Percentiles rank a stretch among this genome's conserved stretches.
Conservation (phyloP, 2,888 invertebrate genomes). For the Heliconius cydno region DNA sequence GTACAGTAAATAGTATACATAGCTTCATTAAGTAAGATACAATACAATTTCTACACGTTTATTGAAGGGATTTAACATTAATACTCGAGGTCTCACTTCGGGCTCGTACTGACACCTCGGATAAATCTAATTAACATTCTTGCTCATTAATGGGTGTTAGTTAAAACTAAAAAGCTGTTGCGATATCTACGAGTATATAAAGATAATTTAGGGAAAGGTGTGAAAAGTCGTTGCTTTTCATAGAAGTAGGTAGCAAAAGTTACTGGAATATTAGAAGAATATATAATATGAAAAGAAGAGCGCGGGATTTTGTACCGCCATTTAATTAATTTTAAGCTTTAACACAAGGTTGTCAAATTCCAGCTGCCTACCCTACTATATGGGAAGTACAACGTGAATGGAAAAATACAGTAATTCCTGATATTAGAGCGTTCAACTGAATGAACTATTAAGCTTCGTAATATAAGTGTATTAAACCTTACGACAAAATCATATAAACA, state of each 20-base stretch:
- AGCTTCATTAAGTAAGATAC: neutral
- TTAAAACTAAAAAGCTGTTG: constrained; percentile 13
- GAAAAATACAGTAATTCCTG: too few species aligned
- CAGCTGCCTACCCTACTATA: too few species aligned
- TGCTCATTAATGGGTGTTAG: constrained; percentile 1
- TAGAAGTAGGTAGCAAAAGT: neutral
- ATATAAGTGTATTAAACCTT: too few species aligned
- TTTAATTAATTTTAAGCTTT: too few species aligned
- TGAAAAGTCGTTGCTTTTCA: neutral
- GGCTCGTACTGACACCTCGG: constrained; percentile 1
- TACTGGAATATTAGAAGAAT: too few species aligned
- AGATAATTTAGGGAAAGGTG: neutral
- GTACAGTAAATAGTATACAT: too few species aligned
- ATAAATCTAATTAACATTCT: constrained; percentile 12
- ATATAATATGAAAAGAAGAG: too few species aligned
- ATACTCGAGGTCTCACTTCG: constrained; percentile 13
- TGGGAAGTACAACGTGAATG: too few species aligned
- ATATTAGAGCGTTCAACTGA: too few species aligned
- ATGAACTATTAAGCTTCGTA: too few species aligned
- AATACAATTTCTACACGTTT: constrained; percentile 1
- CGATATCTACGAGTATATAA: neutral
- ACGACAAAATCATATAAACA: neutral
- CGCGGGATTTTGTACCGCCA: too few species aligned
- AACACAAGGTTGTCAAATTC: too few species aligned
- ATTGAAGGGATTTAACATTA: constrained; percentile 25